These are phyloP conservation scores for Drosophila kanapiae DNA, from an alignment of 1,140 invertebrate species.

Conservation along the genomic window DNA sequence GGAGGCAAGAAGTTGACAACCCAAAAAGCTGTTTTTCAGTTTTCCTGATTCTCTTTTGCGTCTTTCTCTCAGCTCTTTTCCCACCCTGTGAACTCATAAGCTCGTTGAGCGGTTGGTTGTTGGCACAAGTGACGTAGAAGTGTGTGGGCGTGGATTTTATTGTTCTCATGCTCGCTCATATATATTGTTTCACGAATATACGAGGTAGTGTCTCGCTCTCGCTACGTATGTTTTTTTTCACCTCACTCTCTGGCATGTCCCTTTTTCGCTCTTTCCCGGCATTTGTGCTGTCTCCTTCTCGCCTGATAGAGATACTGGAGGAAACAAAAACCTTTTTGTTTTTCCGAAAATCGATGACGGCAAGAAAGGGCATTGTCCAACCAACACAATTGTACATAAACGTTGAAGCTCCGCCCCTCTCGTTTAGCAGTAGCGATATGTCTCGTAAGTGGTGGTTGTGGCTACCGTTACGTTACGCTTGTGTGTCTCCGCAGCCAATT, in stretches of 20 bases:
- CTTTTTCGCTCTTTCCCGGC: slow-evolving; percentile 9
- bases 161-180: slow-evolving; percentile 44
- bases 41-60: slow-evolving; percentile 21
- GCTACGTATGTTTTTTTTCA: slow-evolving; percentile 18
- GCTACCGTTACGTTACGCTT: slow-evolving; percentile 53
- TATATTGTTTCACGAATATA: slow-evolving; percentile 67
- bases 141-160: slow-evolving; percentile 71
- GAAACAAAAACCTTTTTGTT: slow-evolving; percentile 54
- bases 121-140: slow-evolving; percentile 28
- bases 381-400: slow-evolving; percentile 42
- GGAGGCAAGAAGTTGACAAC: slow-evolving; percentile 6
- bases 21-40: slow-evolving; percentile 21
- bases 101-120: slow-evolving; percentile 47
- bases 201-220: slow-evolving; percentile 50
- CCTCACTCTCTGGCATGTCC: slow-evolving; percentile 6
- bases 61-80: slow-evolving; percentile 10
- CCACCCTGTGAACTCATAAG: slow-evolving; percentile 36
- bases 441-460: slow-evolving; percentile 37
- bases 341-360: slow-evolving; percentile 60
- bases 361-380: slow-evolving; percentile 57
- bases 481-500: slow-evolving; percentile 65
- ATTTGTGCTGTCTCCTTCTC: slow-evolving; percentile 14
- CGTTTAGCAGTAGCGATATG: slow-evolving; percentile 14
- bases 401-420: slow-evolving; percentile 60
- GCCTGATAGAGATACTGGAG: slow-evolving; percentile 8